Evolutionary conservation across 2,113 vertebrate genomes (phyloP), one percentile per base, ranked within the genome.

Genomic region (Ptilorrhoa leucosticta): DNA sequence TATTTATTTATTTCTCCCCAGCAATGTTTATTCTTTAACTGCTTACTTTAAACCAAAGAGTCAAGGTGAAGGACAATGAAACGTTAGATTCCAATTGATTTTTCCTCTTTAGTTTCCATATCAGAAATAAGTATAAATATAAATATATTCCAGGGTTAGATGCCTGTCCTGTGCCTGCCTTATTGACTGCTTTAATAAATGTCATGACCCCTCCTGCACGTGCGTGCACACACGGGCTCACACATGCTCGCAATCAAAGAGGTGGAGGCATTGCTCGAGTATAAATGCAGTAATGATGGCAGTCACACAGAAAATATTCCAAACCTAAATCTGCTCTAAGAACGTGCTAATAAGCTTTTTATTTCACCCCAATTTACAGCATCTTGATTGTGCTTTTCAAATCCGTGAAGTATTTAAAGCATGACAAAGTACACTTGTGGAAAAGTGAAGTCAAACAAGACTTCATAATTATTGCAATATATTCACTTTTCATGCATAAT

Each of bases 21-120:
- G 91, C 64, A 96, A 77, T 97, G 97, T 98, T 97, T 96, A 97
- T 98, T 96, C 96, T 96, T 95, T 95, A 97, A 94, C 97, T 91
- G 88, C 94, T 96, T 96, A 87, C 95, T 97, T 97, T 92, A 95
- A 97, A 96, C 95, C 94, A 79, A 96, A 96, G 97, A 96, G 75
- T 91, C 92, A 95, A 96, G 93, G 97, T 95, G 96, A 97, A 96
- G 96, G 97, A 95, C 76, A 82, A 89, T 93, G 92, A 77, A 95
- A 79, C 5, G 54, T 89, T 94, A 63, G 76, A 79, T 83, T 92
- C 89, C 61, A n/a, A 94, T 96, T 80, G 94, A 94, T 91, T 92
- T 93, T 89, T 88, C 64, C 75, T 88, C 92, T 91, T 96, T 94
- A 77, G 93, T 97, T 97, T 97, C 92, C 50, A 48, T 72, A 93